Evolutionary conservation across 2,113 vertebrate genomes (phyloP).

Genomic region (Macquaria australasica): DNA sequence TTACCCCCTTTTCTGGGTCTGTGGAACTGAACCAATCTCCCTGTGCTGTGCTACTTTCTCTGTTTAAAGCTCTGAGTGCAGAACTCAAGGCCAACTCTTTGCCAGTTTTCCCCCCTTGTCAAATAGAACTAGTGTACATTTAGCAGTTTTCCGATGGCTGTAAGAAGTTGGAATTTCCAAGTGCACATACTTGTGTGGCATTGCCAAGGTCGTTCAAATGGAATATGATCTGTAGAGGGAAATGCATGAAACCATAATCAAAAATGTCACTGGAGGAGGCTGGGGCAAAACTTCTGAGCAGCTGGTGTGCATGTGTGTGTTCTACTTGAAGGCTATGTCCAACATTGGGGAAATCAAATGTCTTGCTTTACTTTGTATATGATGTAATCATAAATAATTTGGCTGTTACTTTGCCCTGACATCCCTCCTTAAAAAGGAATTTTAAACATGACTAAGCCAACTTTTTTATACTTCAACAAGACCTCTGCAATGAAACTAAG

Average conservation of each 20-base stretch:
- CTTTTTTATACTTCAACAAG: slow-evolving; percentile 1
- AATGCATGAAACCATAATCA: slow-evolving; percentile 57
- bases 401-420: slow-evolving; percentile 11
- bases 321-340: not conserved
- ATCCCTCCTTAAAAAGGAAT: slow-evolving; percentile 22
- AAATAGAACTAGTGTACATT: slow-evolving; percentile 59
- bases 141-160: slow-evolving; percentile 61
- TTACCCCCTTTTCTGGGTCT: slow-evolving; percentile 42
- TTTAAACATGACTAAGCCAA: slow-evolving; percentile 16
- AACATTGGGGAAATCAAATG: slow-evolving; percentile 16
- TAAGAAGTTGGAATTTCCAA: slow-evolving; percentile 69
- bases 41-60: slow-evolving; percentile 63
- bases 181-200: slow-evolving; percentile 49
- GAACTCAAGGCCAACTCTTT: slow-evolving; percentile 38
- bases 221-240: slow-evolving; percentile 56
- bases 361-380: slow-evolving; percentile 35
- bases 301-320: slow-evolving; percentile 47
- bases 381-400: slow-evolving; percentile 51
- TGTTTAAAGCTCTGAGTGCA: slow-evolving; percentile 25
- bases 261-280: slow-evolving; percentile 44
- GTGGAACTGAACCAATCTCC: slow-evolving; percentile 63
- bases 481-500: not conserved
- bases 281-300: slow-evolving; percentile 37
- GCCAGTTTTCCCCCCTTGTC: slow-evolving; percentile 24
- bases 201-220: slow-evolving; percentile 62